These are phyloP conservation scores for Tor tambroides DNA, from an alignment of 2,113 vertebrate species.

Conservation along the genomic window DNA sequence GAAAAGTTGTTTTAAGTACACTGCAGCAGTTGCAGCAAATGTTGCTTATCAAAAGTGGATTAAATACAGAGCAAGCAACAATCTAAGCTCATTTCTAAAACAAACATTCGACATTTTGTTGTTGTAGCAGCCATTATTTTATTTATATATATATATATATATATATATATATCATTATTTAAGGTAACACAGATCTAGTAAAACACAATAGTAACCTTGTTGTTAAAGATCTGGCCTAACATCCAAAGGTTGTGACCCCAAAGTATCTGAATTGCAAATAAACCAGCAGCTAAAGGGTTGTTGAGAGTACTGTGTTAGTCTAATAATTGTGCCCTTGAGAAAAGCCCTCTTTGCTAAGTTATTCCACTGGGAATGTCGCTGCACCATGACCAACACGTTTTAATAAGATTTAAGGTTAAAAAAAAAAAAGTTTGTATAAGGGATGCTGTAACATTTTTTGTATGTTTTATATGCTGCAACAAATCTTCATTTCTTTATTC, in stretches of 20 bases:
- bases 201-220: neutral
- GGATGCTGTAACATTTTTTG: neutral
- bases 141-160: too few species aligned
- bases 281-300: constrained; percentile 2
- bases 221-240: neutral
- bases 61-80: neutral
- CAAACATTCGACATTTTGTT: neutral
- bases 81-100: neutral
- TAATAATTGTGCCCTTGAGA: constrained; percentile 15
- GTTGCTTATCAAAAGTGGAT: neutral
- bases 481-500: neutral
- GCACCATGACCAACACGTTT: neutral
- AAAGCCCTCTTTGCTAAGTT: neutral
- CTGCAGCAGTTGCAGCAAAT: neutral
- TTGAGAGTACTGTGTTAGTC: neutral
- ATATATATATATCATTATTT: neutral
- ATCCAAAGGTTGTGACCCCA: neutral
- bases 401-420: neutral
- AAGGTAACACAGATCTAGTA: neutral
- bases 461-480: neutral
- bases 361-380: neutral
- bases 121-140: too few species aligned
- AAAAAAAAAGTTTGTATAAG: neutral
- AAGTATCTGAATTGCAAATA: constrained; percentile 28
- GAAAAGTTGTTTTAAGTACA: neutral